phyloP scores from a whole-genome alignment of 2,113 vertebrate genomes.

The Cephalopholis sonnerati region DNA sequence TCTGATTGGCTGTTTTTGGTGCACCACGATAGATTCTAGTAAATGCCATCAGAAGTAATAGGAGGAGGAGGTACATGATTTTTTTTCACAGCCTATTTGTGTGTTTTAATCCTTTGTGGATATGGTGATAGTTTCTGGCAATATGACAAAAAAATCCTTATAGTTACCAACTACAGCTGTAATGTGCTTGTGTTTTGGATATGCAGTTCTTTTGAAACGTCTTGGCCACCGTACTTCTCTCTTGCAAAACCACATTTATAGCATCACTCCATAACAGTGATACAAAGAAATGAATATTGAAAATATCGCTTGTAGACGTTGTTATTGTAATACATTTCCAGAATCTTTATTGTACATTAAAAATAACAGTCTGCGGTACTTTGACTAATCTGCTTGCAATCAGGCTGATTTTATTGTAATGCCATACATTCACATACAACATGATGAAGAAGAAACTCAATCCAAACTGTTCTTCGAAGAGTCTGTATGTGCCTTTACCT shows the following conservation, averaged over 20 bases:
- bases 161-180: too few relatives aligned
- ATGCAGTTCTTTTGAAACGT: too few relatives aligned
- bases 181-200: too few relatives aligned
- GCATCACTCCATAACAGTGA: background rate
- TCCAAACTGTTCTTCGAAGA: conserved; percentile 13
- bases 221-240: too few relatives aligned
- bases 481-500: background rate
- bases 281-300: conserved; percentile 15
- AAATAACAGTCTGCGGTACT: conserved; percentile 4
- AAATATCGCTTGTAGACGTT: conserved; percentile 22
- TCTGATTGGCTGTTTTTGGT: too few relatives aligned
- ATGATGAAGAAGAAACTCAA: conserved; percentile 2
- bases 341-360: conserved; percentile 28
- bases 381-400: background rate
- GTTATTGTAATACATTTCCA: background rate
- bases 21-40: too few relatives aligned
- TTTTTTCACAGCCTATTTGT: too few relatives aligned
- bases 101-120: too few relatives aligned
- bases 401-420: conserved; percentile 1
- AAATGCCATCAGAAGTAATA: too few relatives aligned
- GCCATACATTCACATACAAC: background rate
- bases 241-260: background rate
- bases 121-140: too few relatives aligned
- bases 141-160: too few relatives aligned
- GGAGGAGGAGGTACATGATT: too few relatives aligned